Conservation (phyloP, 2,888 invertebrate genomes). For the Yponomeuta sedellus region DNA sequence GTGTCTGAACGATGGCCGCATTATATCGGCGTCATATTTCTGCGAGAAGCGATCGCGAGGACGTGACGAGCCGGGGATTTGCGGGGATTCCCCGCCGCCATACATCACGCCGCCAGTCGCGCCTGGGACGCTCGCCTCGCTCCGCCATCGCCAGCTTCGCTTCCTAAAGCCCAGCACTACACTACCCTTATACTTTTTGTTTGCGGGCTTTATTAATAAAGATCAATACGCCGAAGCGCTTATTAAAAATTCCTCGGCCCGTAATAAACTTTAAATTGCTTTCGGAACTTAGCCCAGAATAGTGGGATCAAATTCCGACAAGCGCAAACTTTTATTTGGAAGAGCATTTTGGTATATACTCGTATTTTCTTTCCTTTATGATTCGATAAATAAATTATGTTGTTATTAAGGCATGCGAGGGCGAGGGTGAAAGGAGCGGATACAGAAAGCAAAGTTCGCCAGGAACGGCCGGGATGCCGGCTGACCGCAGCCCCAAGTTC, state of each 20-base stretch:
- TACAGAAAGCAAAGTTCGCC: neutral
- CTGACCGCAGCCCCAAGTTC: neutral
- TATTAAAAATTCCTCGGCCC: constrained; percentile 60
- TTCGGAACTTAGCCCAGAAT: neutral
- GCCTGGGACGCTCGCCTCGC: constrained; percentile 18
- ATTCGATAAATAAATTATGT: neutral
- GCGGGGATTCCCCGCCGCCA: constrained; percentile 28
- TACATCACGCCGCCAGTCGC: constrained; percentile 28
- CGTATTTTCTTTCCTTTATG: neutral
- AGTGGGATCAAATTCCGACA: constrained; percentile 8
- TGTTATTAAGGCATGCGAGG: neutral
- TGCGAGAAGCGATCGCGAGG: constrained; percentile 52
- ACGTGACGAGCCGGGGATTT: constrained; percentile 48
- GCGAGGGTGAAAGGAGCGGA: neutral
- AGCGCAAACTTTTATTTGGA: neutral
- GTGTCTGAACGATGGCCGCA: constrained; percentile 58
- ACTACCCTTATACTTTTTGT: constrained; percentile 36
- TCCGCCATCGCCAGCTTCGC: constrained; percentile 25
- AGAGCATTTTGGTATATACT: neutral
- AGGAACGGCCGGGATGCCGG: constrained; percentile 1
- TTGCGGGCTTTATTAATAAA: constrained; percentile 52
- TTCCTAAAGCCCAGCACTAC: constrained; percentile 34
- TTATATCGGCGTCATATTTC: constrained; percentile 64
- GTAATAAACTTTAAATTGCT: constrained; percentile 27
- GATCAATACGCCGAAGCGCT: constrained; percentile 31